Evolutionary conservation across 2,888 invertebrate genomes (phyloP).

Genomic region (Polymixis lichenea): DNA sequence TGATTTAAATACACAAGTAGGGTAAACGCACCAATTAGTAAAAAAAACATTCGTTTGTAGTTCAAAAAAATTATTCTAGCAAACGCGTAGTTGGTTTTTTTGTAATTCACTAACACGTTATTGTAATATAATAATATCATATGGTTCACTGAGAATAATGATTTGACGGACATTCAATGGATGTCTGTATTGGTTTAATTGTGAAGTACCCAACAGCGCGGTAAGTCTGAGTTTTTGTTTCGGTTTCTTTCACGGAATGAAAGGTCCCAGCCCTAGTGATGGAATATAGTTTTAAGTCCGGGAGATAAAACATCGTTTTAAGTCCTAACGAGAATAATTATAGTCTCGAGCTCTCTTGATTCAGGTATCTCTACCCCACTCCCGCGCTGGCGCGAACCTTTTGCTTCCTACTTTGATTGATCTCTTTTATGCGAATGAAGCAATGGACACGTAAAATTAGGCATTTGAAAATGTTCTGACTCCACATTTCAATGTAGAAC

Average conservation of each 20-base stretch:
- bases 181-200: constrained; percentile 18
- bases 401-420: constrained; percentile 24
- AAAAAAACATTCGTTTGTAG: background rate
- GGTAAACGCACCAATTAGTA: constrained; percentile 31
- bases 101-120: constrained; percentile 43
- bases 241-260: background rate
- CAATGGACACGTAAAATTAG: background rate
- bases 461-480: constrained; percentile 9
- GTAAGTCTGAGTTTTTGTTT: background rate
- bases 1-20: constrained; percentile 18
- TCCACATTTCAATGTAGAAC: constrained; percentile 48
- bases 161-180: constrained; percentile 19
- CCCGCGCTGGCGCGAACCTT: background rate
- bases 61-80: constrained; percentile 1
- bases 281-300: background rate
- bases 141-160: constrained; percentile 35
- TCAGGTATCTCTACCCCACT: background rate
- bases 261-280: background rate
- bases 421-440: background rate
- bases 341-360: background rate
- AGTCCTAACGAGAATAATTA: background rate
- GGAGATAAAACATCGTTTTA: background rate
- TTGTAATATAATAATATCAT: constrained; percentile 30
- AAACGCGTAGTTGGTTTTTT: background rate
- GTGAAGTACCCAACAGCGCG: constrained; percentile 13